A percentile compares a stretch with the other conserved stretches of the same genome.
These are phyloP conservation scores for Vanessa tameamea DNA, from an alignment of 1,140 invertebrate genomes.

Conservation along the genomic window DNA sequence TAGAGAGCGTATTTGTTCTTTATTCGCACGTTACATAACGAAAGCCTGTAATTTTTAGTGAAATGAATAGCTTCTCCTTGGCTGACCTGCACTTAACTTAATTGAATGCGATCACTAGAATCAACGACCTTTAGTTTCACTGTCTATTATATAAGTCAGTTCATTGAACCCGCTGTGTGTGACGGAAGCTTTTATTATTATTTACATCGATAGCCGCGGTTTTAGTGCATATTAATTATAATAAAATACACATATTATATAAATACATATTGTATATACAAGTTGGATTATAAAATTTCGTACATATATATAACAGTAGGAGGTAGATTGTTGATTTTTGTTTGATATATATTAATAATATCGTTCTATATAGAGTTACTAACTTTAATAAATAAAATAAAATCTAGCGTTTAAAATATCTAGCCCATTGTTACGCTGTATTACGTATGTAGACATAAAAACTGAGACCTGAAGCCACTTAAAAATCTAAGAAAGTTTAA, in stretches of 20 bases:
- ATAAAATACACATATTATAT: neutral
- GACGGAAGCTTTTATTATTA: conserved; percentile 9
- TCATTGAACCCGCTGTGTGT: conserved; percentile 20
- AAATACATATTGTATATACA: neutral
- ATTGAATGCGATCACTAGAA: conserved; percentile 22
- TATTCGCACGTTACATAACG: neutral
- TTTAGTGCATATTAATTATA: conserved; percentile 3
- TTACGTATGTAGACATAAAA: neutral
- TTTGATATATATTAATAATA: no score
- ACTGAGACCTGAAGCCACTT: conserved; percentile 14
- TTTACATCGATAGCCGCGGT: neutral
- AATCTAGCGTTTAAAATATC: no score
- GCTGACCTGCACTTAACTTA: conserved; percentile 21
- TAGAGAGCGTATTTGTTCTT: neutral
- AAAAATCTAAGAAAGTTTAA: conserved; percentile 35
- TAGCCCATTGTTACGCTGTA: no score
- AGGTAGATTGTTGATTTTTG: no score
- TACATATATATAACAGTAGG: no score
- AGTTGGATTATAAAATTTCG: no score
- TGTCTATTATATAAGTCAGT: conserved; percentile 25
- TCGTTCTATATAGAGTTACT: no score
- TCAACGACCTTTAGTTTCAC: conserved; percentile 29
- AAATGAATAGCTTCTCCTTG: neutral
- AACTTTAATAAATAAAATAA: no score
- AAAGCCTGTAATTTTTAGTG: neutral